phyloP scores from a whole-genome alignment of 1,140 invertebrate species.

The Saxidomus purpurata region DNA sequence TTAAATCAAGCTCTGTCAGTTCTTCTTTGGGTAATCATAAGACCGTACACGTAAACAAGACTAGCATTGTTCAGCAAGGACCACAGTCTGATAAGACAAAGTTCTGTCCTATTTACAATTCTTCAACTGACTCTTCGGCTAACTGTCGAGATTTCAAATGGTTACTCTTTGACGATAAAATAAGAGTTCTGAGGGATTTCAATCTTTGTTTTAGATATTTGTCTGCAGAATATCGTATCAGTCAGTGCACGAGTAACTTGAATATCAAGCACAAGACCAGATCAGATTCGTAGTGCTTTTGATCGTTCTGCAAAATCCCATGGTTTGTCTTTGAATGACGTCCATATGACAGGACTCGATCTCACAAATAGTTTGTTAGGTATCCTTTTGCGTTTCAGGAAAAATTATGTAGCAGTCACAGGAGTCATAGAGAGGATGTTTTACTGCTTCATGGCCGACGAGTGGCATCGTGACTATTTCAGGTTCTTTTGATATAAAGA shows the following conservation, averaged over 20 bases:
- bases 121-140: too few species aligned
- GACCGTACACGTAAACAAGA: slow-evolving; percentile 41
- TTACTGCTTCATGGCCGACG: background rate
- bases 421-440: slow-evolving; percentile 59
- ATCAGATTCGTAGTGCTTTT: slow-evolving; percentile 24
- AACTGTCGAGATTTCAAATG: too few species aligned
- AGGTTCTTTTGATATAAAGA: slow-evolving; percentile 45
- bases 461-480: background rate
- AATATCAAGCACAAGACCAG: background rate
- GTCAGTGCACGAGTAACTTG: too few species aligned
- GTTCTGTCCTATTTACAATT: too few species aligned
- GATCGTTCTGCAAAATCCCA: slow-evolving; percentile 24
- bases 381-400: slow-evolving; percentile 33
- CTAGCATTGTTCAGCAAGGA: background rate
- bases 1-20: background rate
- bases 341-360: slow-evolving; percentile 14
- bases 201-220: slow-evolving; percentile 27
- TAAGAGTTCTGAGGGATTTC: slow-evolving; percentile 36
- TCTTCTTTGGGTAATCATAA: background rate
- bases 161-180: background rate
- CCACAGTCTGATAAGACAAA: background rate
- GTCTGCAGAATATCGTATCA: too few species aligned
- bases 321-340: slow-evolving; percentile 37
- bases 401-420: slow-evolving; percentile 9
- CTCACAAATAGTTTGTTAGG: slow-evolving; percentile 26